Conservation (phyloP, 2,113 vertebrate genomes). For the Chionis minor region DNA sequence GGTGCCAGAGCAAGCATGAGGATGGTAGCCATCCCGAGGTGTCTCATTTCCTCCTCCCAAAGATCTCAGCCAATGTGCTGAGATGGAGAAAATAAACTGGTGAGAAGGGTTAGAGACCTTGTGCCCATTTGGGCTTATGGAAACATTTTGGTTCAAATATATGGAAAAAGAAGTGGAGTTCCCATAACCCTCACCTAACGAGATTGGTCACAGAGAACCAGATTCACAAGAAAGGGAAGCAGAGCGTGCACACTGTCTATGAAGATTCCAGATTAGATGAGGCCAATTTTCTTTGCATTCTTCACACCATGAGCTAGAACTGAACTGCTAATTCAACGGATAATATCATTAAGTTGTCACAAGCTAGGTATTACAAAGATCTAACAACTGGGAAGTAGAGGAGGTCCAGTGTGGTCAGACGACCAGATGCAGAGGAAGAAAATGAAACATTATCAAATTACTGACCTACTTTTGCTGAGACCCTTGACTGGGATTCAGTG, state of each 20-base stretch:
- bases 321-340: background rate
- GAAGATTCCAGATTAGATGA: background rate
- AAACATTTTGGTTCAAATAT: background rate
- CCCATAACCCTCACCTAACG: background rate
- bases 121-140: rapidly evolving
- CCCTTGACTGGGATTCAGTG: background rate
- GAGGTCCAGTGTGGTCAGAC: background rate
- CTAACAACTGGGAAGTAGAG: background rate
- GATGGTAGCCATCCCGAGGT: background rate
- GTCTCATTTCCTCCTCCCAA: background rate
- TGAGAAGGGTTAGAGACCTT: rapidly evolving
- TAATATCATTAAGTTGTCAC: background rate
- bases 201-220: background rate
- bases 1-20: background rate
- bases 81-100: background rate
- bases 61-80: background rate
- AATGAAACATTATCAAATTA: background rate
- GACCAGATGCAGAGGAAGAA: background rate
- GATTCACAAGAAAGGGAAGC: background rate
- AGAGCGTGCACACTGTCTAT: background rate
- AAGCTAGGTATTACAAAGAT: background rate
- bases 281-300: background rate
- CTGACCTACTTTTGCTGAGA: background rate
- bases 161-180: background rate
- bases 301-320: background rate